Evolutionary conservation across 2,113 vertebrate species (phyloP).

Genomic region (Colossoma macropomum): DNA sequence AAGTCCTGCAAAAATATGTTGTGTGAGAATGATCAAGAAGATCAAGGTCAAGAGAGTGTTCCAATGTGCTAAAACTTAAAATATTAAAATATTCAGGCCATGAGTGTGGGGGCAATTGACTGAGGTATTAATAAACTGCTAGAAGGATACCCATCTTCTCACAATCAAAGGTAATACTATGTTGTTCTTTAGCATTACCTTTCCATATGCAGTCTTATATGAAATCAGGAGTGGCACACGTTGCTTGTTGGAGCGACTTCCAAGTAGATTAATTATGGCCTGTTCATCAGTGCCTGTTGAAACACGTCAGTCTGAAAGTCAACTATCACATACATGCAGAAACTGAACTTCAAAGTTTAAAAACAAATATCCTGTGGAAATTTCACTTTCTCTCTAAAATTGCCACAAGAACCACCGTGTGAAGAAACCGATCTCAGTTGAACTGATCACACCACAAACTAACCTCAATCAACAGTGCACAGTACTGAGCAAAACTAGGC

Average conservation of each 20-base stretch:
- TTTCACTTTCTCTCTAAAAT: not conserved
- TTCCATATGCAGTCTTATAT: slow-evolving; percentile 96
- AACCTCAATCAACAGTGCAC: not conserved
- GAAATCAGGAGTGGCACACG: slow-evolving; percentile 85
- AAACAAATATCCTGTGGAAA: slow-evolving; percentile 18
- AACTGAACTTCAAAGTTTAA: not conserved
- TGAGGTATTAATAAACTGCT: not conserved
- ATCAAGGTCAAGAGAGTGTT: not conserved
- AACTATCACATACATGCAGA: not conserved
- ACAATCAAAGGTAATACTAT: not conserved
- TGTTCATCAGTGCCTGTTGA: slow-evolving; percentile 90
- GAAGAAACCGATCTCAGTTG: not conserved
- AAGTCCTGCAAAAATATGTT: slow-evolving; percentile 83
- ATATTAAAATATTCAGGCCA: not conserved
- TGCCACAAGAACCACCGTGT: not conserved
- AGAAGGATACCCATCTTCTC: not conserved
- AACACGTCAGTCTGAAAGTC: slow-evolving; percentile 13
- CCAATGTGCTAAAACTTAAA: not conserved
- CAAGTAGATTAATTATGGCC: slow-evolving; percentile 93
- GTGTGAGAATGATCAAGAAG: slow-evolving; percentile 40
- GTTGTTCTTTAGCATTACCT: slow-evolving; percentile 75
- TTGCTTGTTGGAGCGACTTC: slow-evolving; percentile 90
- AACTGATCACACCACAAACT: not conserved
- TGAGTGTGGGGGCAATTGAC: not conserved
- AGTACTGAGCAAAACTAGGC: not conserved